Base-by-base conservation (phyloP, 2,888 invertebrate species). In the Amblyteles armatorius region DNA sequence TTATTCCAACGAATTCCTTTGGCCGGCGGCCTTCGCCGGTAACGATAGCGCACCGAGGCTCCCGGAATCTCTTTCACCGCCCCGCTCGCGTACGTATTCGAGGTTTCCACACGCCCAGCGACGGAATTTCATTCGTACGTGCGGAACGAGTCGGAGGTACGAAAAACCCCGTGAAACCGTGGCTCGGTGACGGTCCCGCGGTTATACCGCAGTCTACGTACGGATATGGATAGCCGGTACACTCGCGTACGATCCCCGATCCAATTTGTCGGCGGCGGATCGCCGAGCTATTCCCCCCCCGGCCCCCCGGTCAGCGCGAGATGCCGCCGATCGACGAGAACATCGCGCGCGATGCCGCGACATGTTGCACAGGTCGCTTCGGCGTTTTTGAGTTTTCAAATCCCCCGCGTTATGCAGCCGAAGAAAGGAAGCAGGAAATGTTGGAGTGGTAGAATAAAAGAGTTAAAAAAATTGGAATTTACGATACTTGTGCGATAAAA, bases 1-100 rank as follows among this genome's bases (percentile, higher is more conserved):
- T 89, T 90, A 88, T 88, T 85, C 81, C 85, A 83, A 88, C 85
- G 87, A 89, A 89, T 88, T 86, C 79, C 86, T 71, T 78, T 74
- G 86, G 69, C 80, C 74, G 19, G 71, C 29, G 69, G 60, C 82
- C 81, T 65, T 33, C 44, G 33, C 55, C 79, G 85, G 55, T 84
- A 87, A 87, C 80, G 82, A 76, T 71, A 84, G 81, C 76, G 68
- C 79, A 73, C 77, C 52, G 48, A 44, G 79, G 69, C 73, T 50
- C 72, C 57, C 83, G 80, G 65, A 84, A 84, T 81, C 73, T 86
- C 82, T 82, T 74, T 57, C 57, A 26, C 26, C 22, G 22, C 73
- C 67, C 67, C 83, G 55, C 71, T 72, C 22, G 48, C 63, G 73
- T 71, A 65, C 50, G 22, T 69, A 83, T 40, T 67, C 57, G 36